Evolutionary conservation across 2,888 invertebrate species (phyloP), one percentile per base, ranked within the genome.

Genomic region (Gortyna flavago): DNA sequence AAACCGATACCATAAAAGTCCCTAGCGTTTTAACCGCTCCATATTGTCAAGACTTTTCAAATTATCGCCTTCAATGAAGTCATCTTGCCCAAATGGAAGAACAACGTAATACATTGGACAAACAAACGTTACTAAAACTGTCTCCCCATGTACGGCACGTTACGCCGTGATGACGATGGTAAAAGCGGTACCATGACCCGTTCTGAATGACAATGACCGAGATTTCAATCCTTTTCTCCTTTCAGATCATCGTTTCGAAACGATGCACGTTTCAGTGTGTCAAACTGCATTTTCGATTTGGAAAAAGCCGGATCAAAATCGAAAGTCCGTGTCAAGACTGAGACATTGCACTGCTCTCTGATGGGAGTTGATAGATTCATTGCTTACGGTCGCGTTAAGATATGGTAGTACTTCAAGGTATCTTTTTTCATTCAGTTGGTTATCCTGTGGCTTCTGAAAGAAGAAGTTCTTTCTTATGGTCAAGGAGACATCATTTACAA

Each of bases 201-300:
- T 70, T 70, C 83, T 81, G 88, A 85, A 90, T 89, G 87, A 90
- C 89, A 88, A 88, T 89, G 90, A 87, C 88, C 90, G 89, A 92
- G 84, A 89, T 90, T 83, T 77, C 84, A 77, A 77, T 88, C 82
- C 87, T 90, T 91, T 92, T 91, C 92, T 85, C 90, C 87, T 88
- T 90, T 91, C 87, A 92, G 90, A 92, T 90, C 91, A 91, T 84
- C 86, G 84, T 86, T 85, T 85, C 80, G 86, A 89, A 89, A 89
- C 86, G 71, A n/a, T 74, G 76, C 83, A 80, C 86, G 84, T 86
- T 65, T 64, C 54, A 67, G 25, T 80, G 77, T 76, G 57, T 74
- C 75, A 79, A 70, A 80, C 48, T 81, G 88, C 80, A 83, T 84
- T 72, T 80, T 74, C 72, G 67, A 88, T 71, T 76, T 71, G 65